These are phyloP conservation scores for Schizaphis graminum DNA, from an alignment of 2,888 invertebrate species.

Conservation along the genomic window DNA sequence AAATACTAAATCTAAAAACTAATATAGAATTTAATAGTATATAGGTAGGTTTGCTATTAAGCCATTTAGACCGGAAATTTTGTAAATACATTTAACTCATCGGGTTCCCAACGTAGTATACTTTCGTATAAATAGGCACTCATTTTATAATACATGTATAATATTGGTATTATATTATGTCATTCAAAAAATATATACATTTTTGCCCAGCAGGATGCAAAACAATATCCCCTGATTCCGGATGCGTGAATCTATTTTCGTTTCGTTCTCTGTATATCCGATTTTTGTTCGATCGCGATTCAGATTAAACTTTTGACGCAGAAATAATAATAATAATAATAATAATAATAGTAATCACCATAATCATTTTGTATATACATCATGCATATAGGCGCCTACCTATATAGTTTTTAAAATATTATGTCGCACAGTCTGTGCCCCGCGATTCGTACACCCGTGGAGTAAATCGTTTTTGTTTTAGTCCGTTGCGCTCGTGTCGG, in stretches of 20 bases:
- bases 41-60: neutral
- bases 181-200: neutral
- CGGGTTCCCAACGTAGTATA: neutral
- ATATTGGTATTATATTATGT: neutral
- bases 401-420: neutral
- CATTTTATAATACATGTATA: neutral
- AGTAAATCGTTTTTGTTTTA: slow-evolving; percentile 25
- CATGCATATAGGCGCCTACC: neutral
- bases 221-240: neutral
- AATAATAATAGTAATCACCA: neutral
- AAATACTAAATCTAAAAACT: neutral
- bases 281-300: neutral
- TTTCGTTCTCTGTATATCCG: neutral
- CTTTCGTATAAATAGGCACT: neutral
- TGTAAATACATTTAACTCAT: slow-evolving; percentile 4
- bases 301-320: neutral
- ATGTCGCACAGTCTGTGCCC: neutral
- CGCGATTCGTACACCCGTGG: neutral
- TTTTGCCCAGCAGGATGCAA: neutral
- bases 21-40: neutral
- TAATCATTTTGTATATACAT: neutral
- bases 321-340: neutral
- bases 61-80: neutral
- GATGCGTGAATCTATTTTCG: slow-evolving; percentile 24
- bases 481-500: slow-evolving; percentile 15